Conservation (phyloP, 1,140 invertebrate species). For the Drosophila sucinea region DNA sequence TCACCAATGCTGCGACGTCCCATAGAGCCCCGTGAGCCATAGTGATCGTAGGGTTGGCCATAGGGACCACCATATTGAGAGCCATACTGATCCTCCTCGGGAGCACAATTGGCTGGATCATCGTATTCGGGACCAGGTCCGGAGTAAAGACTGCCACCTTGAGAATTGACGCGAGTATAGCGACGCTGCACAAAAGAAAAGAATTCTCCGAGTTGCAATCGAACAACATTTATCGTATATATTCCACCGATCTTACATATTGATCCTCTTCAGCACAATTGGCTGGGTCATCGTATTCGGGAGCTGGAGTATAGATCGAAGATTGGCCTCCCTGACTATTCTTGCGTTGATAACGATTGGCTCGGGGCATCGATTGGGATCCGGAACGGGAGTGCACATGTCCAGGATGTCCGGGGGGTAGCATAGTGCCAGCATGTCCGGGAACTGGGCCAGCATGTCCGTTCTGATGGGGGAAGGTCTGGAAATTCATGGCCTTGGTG, state of each 20-base stretch:
- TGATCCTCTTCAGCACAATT: constrained; percentile 94
- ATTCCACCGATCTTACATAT: constrained; percentile 84
- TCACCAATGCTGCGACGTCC: constrained; percentile 86
- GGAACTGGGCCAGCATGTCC: constrained; percentile 84
- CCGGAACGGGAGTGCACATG: constrained; percentile 92
- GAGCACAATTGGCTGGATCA: constrained; percentile 94
- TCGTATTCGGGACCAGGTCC: constrained; percentile 91
- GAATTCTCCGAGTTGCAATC: neutral
- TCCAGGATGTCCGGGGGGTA: constrained; percentile 87
- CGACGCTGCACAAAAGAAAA: constrained; percentile 58
- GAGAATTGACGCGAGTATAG: constrained; percentile 82
- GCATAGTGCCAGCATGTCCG: constrained; percentile 90
- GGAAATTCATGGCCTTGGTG: constrained; percentile 92
- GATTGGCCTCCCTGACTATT: constrained; percentile 87
- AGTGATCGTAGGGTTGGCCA: constrained; percentile 93
- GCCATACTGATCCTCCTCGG: constrained; percentile 94
- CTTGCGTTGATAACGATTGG: constrained; percentile 88
- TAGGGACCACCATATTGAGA: constrained; percentile 91
- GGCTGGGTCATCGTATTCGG: constrained; percentile 95
- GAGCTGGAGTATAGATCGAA: constrained; percentile 89
- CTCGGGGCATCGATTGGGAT: constrained; percentile 93
- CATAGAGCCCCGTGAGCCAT: constrained; percentile 91
- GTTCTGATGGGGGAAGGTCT: constrained; percentile 94
- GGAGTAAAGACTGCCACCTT: constrained; percentile 81
- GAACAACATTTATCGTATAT: neutral